These are phyloP conservation scores for Uloborus diversus DNA, from an alignment of 1,140 invertebrate genomes.

Conservation along the genomic window DNA sequence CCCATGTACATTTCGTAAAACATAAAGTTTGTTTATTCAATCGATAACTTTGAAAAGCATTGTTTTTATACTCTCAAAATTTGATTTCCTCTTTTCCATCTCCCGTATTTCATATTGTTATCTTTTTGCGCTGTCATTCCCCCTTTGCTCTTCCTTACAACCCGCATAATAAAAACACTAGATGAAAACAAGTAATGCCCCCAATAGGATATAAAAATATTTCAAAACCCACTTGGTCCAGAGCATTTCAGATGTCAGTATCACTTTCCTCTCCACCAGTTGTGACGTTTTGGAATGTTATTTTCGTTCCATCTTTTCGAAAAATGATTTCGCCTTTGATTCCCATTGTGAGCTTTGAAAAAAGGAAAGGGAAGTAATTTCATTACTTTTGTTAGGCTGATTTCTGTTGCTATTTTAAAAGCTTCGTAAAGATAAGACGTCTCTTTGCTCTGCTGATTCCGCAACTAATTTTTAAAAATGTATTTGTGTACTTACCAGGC, in stretches of 20 bases:
- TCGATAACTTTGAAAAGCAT: too few relatives aligned
- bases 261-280: conserved; percentile 23
- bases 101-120: background rate
- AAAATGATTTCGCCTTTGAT: conserved; percentile 19
- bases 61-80: too few relatives aligned
- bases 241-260: conserved; percentile 20
- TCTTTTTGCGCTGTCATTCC: background rate
- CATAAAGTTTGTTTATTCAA: too few relatives aligned
- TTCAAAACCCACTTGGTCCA: background rate
- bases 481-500: too few relatives aligned
- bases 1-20: too few relatives aligned
- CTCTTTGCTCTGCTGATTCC: too few relatives aligned
- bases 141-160: background rate
- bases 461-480: too few relatives aligned
- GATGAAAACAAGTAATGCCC: background rate
- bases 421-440: too few relatives aligned
- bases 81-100: background rate
- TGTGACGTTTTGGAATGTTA: background rate
- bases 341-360: too few relatives aligned
- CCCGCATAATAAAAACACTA: background rate
- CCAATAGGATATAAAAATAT: background rate
- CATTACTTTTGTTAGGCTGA: too few relatives aligned
- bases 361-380: too few relatives aligned
- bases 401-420: too few relatives aligned
- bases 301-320: background rate